Base-by-base conservation (phyloP, 2,113 vertebrate genomes). In the Hymenochirus boettgeri region DNA sequence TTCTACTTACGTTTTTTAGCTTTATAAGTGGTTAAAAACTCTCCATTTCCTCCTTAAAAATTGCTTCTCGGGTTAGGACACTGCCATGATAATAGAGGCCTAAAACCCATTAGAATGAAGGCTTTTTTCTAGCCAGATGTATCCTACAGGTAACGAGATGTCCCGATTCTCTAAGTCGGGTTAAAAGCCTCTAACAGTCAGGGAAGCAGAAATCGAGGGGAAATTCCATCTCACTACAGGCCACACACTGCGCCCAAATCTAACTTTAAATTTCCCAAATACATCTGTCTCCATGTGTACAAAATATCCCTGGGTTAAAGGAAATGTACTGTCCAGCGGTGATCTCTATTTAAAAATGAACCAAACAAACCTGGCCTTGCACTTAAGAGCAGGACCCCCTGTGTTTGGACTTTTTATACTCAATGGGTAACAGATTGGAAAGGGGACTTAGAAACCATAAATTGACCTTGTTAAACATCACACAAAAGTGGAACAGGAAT, bases 301-400 rank as follows among this genome's bases (percentile, higher is more conserved):
- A n/a, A n/a, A n/a, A n/a, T n/a, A n/a, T n/a, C n/a, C n/a, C n/a
- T n/a, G 45, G 52, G 29, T 33, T 2, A 35, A 57, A 57, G 53
- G 19, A 29, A 57, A n/a, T 29, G 1, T 3, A 22, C 53, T 7
- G 7, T 31, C 26, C 27, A 26, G 3, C 33, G 7, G 33, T 8
- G 33, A 35, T 35, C 33, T 13, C 33, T 7, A 5, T 27, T 9
- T 33, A 19, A 26, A 48, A 29, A 23, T n/a, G n/a, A n/a, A n/a
- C n/a, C n/a, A n/a, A n/a, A n/a, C n/a, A n/a, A n/a, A n/a, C 9
- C 26, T 33, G 7, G 53, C 26, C 5, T 7, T 21, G 64, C 55
- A 66, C 55, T 66, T 66, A 37, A 58, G 64, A 46, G 48, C 58
- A 66, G n/a, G 29, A 48, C 21, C 64, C n/a, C 22, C 21, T 21